Base-by-base conservation (phyloP, 2,797 vertebrate species). In the Dermochelys coriacea region DNA sequence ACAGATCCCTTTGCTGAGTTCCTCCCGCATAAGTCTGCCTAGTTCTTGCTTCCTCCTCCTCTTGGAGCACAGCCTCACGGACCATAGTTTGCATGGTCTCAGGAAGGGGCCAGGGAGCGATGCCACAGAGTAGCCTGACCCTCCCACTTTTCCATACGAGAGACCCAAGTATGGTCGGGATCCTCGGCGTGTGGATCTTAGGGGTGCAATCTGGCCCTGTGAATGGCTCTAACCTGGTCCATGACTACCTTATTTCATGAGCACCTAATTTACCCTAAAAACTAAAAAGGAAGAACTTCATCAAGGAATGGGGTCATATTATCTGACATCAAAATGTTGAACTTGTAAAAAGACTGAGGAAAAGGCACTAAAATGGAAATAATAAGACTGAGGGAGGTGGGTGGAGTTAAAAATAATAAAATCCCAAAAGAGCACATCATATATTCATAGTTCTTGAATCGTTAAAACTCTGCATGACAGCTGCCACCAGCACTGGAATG, bases 371-470 rank as follows among this genome's bases (percentile, higher is more conserved):
- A 96, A 96, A 96, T 94, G 95, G 93, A 93, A 97, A 97, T 96
- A 81, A 96, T 97, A 96, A 95, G 90, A 86, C 92, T 59, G 14
- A 55, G 74, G 91, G 85, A 93, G 85, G 93, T 45, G 95, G 86
- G 91, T 91, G 90, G 96, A 91, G 75, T 90, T 97, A 93, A 96
- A 97, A 95, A 97, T 94, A 97, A 96, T 94, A 97, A 97, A 98
- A 97, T 93, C 77, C 82, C 93, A 86, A 80, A 93, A 88, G 94
- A 97, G 97, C 96, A 97, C 93, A 96, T 96, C 93, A 90, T 95
- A 96, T 96, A 97, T 97, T 96, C 95, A 90, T 83, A 95, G 90
- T 88, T 95, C 68, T 52, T 6, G 59, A 97, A 94, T 96, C 77
- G 84, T 97, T 97, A 97, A 94, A 96, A 91, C 80, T 94, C 90